Evolutionary conservation across 2,797 vertebrate species (phyloP).

Genomic region (Hydrolagus colliei): DNA sequence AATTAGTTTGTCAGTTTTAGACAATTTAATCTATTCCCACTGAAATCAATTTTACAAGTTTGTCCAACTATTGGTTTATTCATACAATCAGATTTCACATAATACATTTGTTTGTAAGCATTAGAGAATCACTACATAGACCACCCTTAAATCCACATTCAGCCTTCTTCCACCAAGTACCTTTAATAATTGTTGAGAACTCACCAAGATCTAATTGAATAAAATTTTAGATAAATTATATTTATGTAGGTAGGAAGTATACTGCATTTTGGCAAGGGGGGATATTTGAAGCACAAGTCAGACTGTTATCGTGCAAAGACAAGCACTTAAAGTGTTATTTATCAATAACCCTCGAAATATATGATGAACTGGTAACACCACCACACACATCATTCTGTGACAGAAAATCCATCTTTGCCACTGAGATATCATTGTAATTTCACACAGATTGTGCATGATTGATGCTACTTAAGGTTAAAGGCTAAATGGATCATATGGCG

Average conservation of each 20-base stretch:
- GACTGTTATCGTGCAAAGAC: background rate
- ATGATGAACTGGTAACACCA: background rate
- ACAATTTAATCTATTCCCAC: background rate
- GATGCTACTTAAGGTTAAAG: constrained; percentile 55
- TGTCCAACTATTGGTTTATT: background rate
- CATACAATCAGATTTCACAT: background rate
- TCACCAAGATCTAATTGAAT: too few species aligned
- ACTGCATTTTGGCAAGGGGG: background rate
- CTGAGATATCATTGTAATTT: constrained; percentile 37
- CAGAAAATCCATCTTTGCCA: constrained; percentile 43
- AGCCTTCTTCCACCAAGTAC: too few species aligned
- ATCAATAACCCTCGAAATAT: constrained; percentile 21
- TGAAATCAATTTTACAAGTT: background rate
- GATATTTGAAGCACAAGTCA: background rate
- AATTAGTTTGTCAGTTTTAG: background rate
- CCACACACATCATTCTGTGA: background rate
- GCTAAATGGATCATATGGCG: constrained; percentile 60
- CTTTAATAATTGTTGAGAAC: too few species aligned
- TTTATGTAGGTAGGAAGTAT: too few species aligned
- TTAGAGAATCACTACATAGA: background rate
- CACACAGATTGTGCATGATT: constrained; percentile 51
- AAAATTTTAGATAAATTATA: too few species aligned
- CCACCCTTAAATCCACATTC: too few species aligned
- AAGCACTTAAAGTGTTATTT: background rate
- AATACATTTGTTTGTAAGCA: background rate